Percentiles rank a stretch among this genome's conserved stretches.
phyloP scores from a whole-genome alignment of 2,113 vertebrate species.

The Oncorhynchus tshawytscha region DNA sequence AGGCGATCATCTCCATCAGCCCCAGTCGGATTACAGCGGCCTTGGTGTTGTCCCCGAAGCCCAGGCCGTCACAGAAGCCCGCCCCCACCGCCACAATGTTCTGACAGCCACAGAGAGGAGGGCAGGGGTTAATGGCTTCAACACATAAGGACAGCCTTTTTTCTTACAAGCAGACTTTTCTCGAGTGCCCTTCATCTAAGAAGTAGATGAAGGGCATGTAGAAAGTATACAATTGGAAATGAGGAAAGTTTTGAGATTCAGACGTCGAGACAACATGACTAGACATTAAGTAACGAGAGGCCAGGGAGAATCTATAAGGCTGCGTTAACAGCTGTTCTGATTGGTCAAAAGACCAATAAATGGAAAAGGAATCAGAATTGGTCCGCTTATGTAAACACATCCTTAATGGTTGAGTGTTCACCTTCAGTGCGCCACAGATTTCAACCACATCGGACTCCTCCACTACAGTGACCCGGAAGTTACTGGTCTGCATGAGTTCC shows the following conservation, averaged over 20 bases:
- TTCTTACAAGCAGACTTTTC: no score
- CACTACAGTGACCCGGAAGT: conserved; percentile 91
- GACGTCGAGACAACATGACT: no score
- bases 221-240: no score
- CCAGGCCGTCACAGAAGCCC: conserved; percentile 94
- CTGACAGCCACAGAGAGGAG: conserved; percentile 57
- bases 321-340: no score
- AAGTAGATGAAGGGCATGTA: no score
- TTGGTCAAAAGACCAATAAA: neutral
- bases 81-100: conserved; percentile 93
- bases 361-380: neutral
- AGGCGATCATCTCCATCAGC: conserved; percentile 95
- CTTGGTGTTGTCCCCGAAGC: conserved; percentile 95
- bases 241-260: no score
- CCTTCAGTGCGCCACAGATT: conserved; percentile 97
- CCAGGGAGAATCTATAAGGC: neutral
- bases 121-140: neutral
- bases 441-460: conserved; percentile 91
- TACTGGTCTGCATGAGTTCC: conserved; percentile 91
- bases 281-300: neutral
- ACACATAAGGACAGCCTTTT: neutral
- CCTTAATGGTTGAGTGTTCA: conserved; percentile 42
- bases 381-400: neutral
- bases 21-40: conserved; percentile 95
- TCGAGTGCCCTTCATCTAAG: no score